Evolutionary conservation across 2,797 vertebrate species (phyloP).

Genomic region (Phaenicophaeus curvirostris): DNA sequence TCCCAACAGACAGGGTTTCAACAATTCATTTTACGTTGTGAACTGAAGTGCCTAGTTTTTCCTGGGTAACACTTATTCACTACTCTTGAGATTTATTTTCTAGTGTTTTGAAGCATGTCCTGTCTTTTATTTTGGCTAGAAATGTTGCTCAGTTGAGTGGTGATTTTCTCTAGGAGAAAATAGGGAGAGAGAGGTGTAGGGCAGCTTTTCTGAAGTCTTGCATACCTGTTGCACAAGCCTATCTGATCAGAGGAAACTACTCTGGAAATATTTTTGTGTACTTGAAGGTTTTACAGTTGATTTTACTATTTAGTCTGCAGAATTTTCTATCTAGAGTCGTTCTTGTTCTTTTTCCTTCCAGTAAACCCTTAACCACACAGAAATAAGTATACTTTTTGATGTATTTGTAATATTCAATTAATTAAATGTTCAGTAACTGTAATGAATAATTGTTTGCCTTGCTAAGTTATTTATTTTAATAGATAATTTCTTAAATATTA

Average conservation of each 20-base stretch:
- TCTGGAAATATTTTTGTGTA: background rate
- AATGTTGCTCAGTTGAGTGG: background rate
- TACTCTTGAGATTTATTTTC: background rate
- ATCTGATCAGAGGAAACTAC: background rate
- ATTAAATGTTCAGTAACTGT: background rate
- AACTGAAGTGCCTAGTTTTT: background rate
- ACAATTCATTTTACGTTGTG: conserved; percentile 21
- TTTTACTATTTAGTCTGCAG: background rate
- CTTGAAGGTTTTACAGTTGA: background rate
- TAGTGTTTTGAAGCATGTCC: background rate
- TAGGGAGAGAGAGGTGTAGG: background rate
- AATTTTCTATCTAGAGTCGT: background rate
- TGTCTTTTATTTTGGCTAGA: background rate
- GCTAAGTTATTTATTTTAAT: background rate
- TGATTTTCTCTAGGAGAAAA: background rate
- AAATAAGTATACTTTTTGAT: background rate
- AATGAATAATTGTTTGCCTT: background rate
- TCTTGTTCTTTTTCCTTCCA: background rate
- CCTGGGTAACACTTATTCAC: background rate
- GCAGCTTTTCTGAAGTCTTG: background rate
- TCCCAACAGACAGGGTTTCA: conserved; percentile 3
- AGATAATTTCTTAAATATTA: background rate
- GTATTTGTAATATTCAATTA: background rate
- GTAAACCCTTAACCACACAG: background rate
- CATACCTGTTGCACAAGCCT: background rate